Percentiles rank a stretch among this genome's conserved stretches.
Conservation (phyloP, 2,113 vertebrate species). For the Python bivittatus region DNA sequence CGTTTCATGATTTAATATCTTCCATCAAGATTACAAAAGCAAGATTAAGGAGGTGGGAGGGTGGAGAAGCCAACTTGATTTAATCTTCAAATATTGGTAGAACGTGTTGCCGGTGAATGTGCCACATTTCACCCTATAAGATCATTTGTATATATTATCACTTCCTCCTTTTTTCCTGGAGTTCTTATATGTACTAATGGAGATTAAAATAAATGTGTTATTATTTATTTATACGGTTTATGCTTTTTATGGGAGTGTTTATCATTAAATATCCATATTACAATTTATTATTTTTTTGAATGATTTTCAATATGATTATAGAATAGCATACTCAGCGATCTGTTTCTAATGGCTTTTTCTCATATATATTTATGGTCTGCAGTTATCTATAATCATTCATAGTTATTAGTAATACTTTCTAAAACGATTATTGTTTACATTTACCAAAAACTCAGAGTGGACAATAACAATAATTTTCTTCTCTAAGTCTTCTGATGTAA, state of each 20-base stretch:
- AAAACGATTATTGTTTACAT: constrained; percentile 5
- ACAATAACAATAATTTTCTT: not conserved
- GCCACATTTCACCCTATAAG: not conserved
- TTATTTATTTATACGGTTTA: not conserved
- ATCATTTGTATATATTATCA: constrained; percentile 10
- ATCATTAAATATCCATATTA: not conserved
- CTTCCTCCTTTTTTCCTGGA: not conserved
- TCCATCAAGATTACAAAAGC: not conserved
- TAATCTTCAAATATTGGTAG: not conserved
- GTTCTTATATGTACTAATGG: not conserved
- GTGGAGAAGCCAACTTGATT: not conserved
- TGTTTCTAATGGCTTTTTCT: not conserved
- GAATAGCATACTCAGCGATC: not conserved
- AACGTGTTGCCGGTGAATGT: not conserved
- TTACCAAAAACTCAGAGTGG: not conserved
- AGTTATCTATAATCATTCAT: constrained; percentile 15
- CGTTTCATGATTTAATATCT: not conserved
- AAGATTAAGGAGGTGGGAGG: not conserved
- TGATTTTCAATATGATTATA: constrained; percentile 14
- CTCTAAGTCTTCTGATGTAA: not conserved
- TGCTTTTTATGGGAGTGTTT: constrained; percentile 6
- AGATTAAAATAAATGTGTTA: constrained; percentile 13
- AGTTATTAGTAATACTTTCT: constrained; percentile 9
- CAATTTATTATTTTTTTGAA: not conserved
- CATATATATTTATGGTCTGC: not conserved